Evolutionary conservation across 2,888 invertebrate genomes (phyloP).

Genomic region (Himalopsyche japonica): DNA sequence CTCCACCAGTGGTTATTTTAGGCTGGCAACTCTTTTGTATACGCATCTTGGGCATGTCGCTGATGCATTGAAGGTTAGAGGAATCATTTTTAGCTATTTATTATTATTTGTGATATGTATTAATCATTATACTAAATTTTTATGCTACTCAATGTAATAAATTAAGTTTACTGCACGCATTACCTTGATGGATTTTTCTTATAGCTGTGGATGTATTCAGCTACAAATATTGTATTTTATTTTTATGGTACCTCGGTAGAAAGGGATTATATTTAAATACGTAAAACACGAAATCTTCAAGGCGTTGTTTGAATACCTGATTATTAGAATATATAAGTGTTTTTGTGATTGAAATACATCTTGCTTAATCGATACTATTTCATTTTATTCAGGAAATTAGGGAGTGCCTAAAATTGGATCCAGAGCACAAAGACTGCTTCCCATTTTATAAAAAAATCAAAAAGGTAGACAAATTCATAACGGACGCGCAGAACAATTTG

Average conservation of each 20-base stretch:
- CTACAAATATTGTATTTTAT: too few species aligned
- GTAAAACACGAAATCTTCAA: too few species aligned
- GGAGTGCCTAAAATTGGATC: slow-evolving; percentile 95
- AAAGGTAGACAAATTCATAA: slow-evolving; percentile 82
- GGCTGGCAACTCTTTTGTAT: slow-evolving; percentile 85
- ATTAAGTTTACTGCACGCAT: too few species aligned
- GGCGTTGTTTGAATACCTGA: too few species aligned
- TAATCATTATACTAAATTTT: too few species aligned
- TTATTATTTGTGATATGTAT: neutral
- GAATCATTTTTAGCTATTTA: neutral
- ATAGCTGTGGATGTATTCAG: too few species aligned
- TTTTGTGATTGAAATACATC: too few species aligned
- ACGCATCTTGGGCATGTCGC: slow-evolving; percentile 83
- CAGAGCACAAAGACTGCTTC: slow-evolving; percentile 96
- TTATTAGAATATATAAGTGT: too few species aligned
- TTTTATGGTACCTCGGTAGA: too few species aligned
- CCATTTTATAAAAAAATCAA: slow-evolving; percentile 95
- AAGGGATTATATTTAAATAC: too few species aligned
- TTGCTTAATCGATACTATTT: neutral
- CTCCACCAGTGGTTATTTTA: slow-evolving; percentile 84
- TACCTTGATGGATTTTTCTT: too few species aligned
- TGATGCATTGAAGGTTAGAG: slow-evolving; percentile 78
- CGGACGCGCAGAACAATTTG: slow-evolving; percentile 65
- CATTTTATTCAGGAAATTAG: slow-evolving; percentile 70
- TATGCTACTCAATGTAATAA: too few species aligned